Conservation (phyloP, 2,888 invertebrate genomes). For the Hirtodrosophila alboralis region DNA sequence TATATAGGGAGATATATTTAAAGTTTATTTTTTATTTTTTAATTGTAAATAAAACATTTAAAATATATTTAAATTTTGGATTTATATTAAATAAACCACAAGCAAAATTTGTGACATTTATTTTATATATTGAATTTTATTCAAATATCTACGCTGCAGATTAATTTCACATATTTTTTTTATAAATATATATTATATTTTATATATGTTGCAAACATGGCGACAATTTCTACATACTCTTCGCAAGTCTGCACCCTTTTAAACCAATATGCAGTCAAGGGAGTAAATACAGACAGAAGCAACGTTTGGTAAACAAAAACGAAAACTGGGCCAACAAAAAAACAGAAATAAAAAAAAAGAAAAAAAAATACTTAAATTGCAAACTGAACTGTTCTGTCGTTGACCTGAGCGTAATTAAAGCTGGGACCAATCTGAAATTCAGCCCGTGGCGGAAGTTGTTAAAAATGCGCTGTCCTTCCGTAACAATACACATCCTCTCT, state of each 20-base stretch:
- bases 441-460: slow-evolving; percentile 36
- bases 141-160: no score
- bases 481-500: slow-evolving; percentile 56
- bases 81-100: no score
- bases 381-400: slow-evolving; percentile 3
- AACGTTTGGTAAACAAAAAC: slow-evolving; percentile 21
- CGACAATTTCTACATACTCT: background rate
- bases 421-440: slow-evolving; percentile 34
- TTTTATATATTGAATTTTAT: no score
- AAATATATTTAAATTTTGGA: no score
- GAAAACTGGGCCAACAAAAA: slow-evolving; percentile 1
- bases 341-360: slow-evolving; percentile 5
- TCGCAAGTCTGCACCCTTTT: slow-evolving; percentile 8
- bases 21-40: no score
- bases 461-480: slow-evolving; percentile 43
- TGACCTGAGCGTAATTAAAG: slow-evolving; percentile 57
- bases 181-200: no score
- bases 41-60: no score
- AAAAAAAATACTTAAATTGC: slow-evolving; percentile 13
- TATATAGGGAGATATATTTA: no score
- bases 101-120: no score
- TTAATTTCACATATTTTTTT: no score
- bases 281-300: slow-evolving; percentile 31
- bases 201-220: background rate
- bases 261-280: slow-evolving; percentile 50